These are phyloP conservation scores for Drosophila pallidifrons DNA, from an alignment of 1,140 invertebrate genomes.

Conservation along the genomic window DNA sequence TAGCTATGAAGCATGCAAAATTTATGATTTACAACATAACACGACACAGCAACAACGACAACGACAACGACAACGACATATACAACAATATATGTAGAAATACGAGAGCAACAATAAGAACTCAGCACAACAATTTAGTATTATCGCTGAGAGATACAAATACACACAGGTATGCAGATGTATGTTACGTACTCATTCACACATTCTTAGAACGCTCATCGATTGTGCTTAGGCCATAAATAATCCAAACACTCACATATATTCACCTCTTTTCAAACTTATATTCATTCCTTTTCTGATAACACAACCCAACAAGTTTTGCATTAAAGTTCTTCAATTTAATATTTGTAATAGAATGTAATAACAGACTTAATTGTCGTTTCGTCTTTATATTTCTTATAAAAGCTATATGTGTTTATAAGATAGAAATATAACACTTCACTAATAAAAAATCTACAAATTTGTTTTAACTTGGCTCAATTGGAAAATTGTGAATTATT, in stretches of 20 bases:
- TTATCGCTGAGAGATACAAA: slow-evolving; percentile 22
- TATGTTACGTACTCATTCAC: background rate
- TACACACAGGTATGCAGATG: background rate
- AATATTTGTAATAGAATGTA: background rate
- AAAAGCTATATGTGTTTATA: too few species aligned
- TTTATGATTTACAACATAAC: slow-evolving; percentile 76
- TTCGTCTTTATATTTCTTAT: too few species aligned
- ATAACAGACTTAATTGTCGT: too few species aligned
- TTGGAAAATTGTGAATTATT: too few species aligned
- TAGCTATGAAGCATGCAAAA: slow-evolving; percentile 79
- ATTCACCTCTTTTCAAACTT: slow-evolving; percentile 11
- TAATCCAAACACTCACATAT: slow-evolving; percentile 23
- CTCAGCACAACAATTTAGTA: slow-evolving; percentile 23
- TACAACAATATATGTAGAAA: slow-evolving; percentile 19
- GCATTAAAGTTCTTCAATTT: background rate
- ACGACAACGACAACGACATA: slow-evolving; percentile 35
- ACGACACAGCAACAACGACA: slow-evolving; percentile 52
- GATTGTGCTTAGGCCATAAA: slow-evolving; percentile 26
- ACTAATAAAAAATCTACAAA: too few species aligned
- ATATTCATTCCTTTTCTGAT: slow-evolving; percentile 18
- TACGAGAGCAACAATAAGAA: slow-evolving; percentile 4
- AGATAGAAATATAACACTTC: too few species aligned
- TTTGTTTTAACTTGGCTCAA: too few species aligned
- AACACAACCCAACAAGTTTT: slow-evolving; percentile 28
- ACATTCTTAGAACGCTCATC: background rate